Evolutionary conservation across 2,113 vertebrate species (phyloP).

Genomic region (Telmatochromis sp.): DNA sequence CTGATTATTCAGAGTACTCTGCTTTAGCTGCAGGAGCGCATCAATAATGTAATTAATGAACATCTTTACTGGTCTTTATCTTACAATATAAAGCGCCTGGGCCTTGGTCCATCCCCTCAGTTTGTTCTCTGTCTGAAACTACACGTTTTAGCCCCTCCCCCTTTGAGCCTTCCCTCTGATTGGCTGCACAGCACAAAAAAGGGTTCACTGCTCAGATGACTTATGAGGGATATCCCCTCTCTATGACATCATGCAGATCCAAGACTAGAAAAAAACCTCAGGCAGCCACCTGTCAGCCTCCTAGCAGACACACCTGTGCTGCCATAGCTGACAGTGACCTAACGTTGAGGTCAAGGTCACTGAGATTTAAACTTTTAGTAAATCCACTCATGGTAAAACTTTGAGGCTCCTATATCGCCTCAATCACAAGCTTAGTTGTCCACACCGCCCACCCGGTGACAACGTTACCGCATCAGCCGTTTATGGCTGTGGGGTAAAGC

Average conservation of each 20-base stretch:
- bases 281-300: background rate
- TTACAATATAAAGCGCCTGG: background rate
- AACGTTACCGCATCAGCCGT: fast-evolving
- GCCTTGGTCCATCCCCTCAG: background rate
- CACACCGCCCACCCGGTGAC: background rate
- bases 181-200: background rate
- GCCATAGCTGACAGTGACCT: background rate
- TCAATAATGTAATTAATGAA: background rate
- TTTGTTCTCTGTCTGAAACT: background rate
- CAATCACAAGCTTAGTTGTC: background rate
- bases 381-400: background rate
- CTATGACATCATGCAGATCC: background rate
- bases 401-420: background rate
- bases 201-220: background rate
- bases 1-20: background rate
- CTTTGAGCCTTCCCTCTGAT: background rate
- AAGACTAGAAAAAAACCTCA: background rate
- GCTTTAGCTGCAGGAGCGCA: background rate
- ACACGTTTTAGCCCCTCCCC: fast-evolving
- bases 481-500: background rate
- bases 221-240: background rate
- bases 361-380: background rate
- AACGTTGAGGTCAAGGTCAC: background rate
- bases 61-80: background rate
- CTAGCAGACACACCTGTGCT: background rate